Conservation (phyloP, 2,113 vertebrate genomes). For the Crotalus horridus region DNA sequence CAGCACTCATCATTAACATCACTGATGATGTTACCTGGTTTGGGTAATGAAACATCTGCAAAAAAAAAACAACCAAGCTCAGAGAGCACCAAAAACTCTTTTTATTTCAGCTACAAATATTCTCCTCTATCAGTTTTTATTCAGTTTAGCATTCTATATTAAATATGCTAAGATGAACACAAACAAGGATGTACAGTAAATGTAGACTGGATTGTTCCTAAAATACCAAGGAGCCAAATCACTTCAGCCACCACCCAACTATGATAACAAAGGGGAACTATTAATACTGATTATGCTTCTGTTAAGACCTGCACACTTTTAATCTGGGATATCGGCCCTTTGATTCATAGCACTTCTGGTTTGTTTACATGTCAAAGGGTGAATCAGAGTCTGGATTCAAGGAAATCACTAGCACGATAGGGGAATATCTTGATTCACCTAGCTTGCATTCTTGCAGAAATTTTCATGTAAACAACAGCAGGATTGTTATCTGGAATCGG, state of each 20-base stretch:
- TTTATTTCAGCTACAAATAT: not conserved
- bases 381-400: conserved; percentile 22
- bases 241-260: not conserved
- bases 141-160: not conserved
- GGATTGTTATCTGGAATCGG: not conserved
- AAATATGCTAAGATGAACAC: not conserved
- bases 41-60: not conserved
- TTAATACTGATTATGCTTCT: conserved; percentile 2
- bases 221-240: conserved; percentile 1
- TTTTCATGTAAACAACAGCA: not conserved
- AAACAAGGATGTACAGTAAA: not conserved
- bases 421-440: conserved; percentile 4
- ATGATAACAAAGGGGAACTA: not conserved
- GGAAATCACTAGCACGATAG: not conserved
- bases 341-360: not conserved
- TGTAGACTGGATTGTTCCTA: not conserved
- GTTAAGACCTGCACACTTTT: not conserved
- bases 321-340: not conserved
- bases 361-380: not conserved
- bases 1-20: not conserved
- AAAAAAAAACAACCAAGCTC: not conserved
- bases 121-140: not conserved
- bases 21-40: not conserved
- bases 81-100: not conserved
- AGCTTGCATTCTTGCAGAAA: not conserved